A percentile compares a stretch with the other conserved stretches of the same genome.
phyloP scores from a whole-genome alignment of 1,140 invertebrate species.

The Stratiolaelaps scimitus region DNA sequence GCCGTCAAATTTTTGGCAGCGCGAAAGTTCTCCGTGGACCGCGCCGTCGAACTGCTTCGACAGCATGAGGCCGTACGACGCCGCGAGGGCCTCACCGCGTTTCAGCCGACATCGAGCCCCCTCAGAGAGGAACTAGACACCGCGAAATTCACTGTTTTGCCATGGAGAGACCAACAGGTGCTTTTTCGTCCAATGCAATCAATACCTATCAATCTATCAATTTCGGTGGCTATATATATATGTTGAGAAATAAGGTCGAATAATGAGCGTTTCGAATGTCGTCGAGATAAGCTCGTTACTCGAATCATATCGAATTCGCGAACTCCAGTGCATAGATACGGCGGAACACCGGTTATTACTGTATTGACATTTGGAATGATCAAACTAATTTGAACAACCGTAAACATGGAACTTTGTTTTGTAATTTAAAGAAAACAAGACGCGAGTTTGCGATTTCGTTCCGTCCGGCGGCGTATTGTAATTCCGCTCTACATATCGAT shows the following conservation, averaged over 20 bases:
- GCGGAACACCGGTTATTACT: too few species aligned
- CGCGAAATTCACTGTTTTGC: constrained; percentile 86
- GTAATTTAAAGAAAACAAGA: too few species aligned
- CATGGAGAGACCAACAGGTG: constrained; percentile 26
- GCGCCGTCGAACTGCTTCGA: constrained; percentile 73
- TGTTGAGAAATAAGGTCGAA: background rate
- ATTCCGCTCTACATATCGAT: too few species aligned
- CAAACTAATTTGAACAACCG: too few species aligned
- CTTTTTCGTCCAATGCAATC: background rate
- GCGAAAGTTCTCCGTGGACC: constrained; percentile 78
- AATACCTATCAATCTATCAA: background rate
- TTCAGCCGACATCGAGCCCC: constrained; percentile 65
- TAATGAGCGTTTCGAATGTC: background rate
- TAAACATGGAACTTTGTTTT: too few species aligned
- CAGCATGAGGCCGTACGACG: constrained; percentile 73
- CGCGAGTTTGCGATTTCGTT: too few species aligned
- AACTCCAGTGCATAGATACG: too few species aligned
- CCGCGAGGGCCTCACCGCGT: constrained; percentile 65
- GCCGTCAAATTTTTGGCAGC: constrained; percentile 91
- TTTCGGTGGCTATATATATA: background rate
- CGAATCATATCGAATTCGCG: too few species aligned
- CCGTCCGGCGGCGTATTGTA: too few species aligned
- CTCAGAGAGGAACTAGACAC: constrained; percentile 72
- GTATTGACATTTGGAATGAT: too few species aligned
- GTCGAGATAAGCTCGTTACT: background rate